phyloP scores from a whole-genome alignment of 1,140 invertebrate species.

The Oscheius sp. region DNA sequence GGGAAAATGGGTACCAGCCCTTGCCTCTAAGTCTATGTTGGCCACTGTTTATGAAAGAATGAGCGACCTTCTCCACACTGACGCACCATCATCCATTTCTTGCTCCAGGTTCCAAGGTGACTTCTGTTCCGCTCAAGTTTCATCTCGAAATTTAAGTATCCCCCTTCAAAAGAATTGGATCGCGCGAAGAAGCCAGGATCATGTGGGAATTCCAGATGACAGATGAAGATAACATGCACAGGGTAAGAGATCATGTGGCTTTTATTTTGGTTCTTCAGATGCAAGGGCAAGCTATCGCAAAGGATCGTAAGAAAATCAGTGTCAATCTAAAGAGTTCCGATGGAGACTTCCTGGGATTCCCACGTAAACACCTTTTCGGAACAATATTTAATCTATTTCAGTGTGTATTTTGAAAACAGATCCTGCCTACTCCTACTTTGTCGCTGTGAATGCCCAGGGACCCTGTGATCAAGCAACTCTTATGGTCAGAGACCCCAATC shows the following conservation, averaged over 20 bases:
- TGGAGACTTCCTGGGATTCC: slow-evolving; percentile 9
- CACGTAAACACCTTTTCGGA: not conserved
- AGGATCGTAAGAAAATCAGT: slow-evolving; percentile 3
- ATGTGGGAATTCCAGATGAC: slow-evolving; percentile 16
- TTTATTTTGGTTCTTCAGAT: slow-evolving; percentile 7
- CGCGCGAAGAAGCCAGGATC: slow-evolving; percentile 6
- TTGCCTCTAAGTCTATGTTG: not conserved
- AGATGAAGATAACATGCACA: not conserved
- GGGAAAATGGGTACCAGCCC: not conserved
- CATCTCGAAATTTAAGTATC: not conserved
- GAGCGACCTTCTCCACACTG: not conserved
- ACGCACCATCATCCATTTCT: not conserved
- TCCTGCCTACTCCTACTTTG: not conserved
- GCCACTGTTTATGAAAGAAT: not conserved
- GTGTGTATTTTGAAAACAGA: slow-evolving; percentile 28
- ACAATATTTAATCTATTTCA: not conserved
- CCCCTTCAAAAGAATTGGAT: not conserved
- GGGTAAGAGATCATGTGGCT: not conserved
- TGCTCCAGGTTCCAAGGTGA: not conserved
- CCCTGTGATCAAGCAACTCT: slow-evolving; percentile 31
- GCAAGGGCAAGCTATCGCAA: slow-evolving; percentile 12
- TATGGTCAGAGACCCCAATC: slow-evolving; percentile 22
- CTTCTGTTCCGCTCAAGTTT: not conserved
- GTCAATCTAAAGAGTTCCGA: slow-evolving; percentile 7
- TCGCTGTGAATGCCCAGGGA: slow-evolving; percentile 19